These are phyloP conservation scores for Amaurobius ferox DNA, from an alignment of 2,888 invertebrate genomes.

Conservation along the genomic window DNA sequence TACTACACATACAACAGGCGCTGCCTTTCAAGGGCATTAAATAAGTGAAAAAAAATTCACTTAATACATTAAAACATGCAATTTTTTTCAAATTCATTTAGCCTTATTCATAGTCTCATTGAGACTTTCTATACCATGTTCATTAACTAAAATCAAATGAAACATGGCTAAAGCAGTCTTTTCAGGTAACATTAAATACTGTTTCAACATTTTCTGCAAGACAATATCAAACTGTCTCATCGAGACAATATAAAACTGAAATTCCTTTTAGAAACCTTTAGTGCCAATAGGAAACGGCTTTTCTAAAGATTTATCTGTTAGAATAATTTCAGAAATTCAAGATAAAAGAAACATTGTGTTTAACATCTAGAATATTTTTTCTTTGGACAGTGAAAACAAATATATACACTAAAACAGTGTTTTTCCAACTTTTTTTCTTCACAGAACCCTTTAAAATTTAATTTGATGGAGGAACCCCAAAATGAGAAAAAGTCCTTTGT, in stretches of 20 bases:
- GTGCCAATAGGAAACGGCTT: constrained; percentile 16
- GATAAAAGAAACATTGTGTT: background rate
- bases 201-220: constrained; percentile 47
- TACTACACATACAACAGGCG: constrained; percentile 48
- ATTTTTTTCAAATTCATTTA: constrained; percentile 54
- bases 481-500: too few species aligned
- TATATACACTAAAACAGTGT: too few species aligned
- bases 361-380: background rate
- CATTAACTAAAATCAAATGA: constrained; percentile 54
- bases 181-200: constrained; percentile 47
- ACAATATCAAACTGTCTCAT: constrained; percentile 49
- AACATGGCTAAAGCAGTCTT: constrained; percentile 34
- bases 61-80: constrained; percentile 38
- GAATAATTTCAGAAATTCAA: background rate
- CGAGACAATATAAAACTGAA: constrained; percentile 59
- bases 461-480: too few species aligned
- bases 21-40: constrained; percentile 27
- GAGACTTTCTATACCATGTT: constrained; percentile 58
- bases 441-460: too few species aligned
- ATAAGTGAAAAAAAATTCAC: constrained; percentile 47
- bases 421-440: too few species aligned
- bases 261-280: constrained; percentile 52
- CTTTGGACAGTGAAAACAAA: too few species aligned
- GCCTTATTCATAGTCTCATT: constrained; percentile 47
- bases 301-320: constrained; percentile 10